A percentile compares a stretch with the other conserved stretches of the same genome.
Evolutionary conservation across 2,797 vertebrate genomes (phyloP).

Genomic region (Sebastes vulpes): DNA sequence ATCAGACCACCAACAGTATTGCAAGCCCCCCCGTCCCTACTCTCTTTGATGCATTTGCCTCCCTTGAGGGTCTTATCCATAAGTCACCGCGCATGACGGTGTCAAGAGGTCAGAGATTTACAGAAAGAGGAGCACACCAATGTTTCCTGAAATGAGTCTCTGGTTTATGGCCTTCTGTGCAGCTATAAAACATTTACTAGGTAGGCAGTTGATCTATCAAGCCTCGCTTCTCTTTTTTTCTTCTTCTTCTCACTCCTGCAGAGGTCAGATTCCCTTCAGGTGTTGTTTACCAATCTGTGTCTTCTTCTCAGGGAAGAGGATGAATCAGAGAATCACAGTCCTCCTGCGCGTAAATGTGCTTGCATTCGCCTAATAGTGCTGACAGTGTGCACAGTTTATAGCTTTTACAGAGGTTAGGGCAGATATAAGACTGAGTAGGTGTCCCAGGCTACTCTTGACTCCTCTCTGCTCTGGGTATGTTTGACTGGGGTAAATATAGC

Average conservation of each 20-base stretch:
- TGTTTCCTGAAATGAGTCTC: slow-evolving; percentile 58
- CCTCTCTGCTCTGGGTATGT: slow-evolving; percentile 66
- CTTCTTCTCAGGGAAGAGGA: slow-evolving; percentile 22
- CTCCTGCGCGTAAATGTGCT: slow-evolving; percentile 6
- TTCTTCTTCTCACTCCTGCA: slow-evolving; percentile 37
- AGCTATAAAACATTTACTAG: slow-evolving; percentile 66
- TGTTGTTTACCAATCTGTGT: slow-evolving; percentile 69
- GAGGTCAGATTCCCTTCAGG: slow-evolving; percentile 62
- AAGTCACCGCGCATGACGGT: slow-evolving; percentile 43
- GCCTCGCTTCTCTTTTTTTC: slow-evolving; percentile 1
- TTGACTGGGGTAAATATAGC: slow-evolving; percentile 88
- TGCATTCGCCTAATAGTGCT: not conserved
- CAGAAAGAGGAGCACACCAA: slow-evolving; percentile 37
- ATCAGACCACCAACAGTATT: slow-evolving; percentile 41
- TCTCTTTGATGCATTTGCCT: slow-evolving; percentile 60
- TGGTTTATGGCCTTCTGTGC: slow-evolving; percentile 62
- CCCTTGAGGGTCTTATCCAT: slow-evolving; percentile 60
- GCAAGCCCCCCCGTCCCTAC: slow-evolving; percentile 8
- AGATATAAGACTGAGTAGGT: slow-evolving; percentile 9
- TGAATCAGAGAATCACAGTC: slow-evolving; percentile 40
- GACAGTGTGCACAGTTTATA: not conserved
- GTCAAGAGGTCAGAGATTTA: slow-evolving; percentile 73
- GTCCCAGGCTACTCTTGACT: slow-evolving; percentile 45
- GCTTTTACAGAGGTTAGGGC: not conserved
- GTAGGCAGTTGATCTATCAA: slow-evolving; percentile 62